A percentile compares a stretch with the other conserved stretches of the same genome.
These are phyloP conservation scores for Acrobasis suavella DNA, from an alignment of 2,888 invertebrate genomes.

Conservation along the genomic window DNA sequence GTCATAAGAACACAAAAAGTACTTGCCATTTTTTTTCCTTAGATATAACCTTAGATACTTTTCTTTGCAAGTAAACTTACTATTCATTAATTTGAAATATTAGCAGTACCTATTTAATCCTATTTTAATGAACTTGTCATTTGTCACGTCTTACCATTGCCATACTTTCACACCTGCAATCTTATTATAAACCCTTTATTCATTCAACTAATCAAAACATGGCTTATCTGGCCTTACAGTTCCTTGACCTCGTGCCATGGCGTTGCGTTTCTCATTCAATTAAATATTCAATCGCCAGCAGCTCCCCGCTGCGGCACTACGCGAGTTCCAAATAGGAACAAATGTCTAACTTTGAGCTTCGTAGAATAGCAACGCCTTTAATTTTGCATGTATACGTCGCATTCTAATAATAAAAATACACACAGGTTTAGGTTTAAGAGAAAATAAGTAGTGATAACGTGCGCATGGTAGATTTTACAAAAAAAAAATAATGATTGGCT, in stretches of 20 bases:
- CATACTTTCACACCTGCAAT: not conserved
- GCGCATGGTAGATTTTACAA: not conserved
- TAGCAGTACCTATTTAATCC: too few relatives aligned
- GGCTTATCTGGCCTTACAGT: constrained; percentile 36
- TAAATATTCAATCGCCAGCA: constrained; percentile 67
- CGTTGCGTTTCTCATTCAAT: constrained; percentile 63
- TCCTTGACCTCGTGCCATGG: constrained; percentile 49
- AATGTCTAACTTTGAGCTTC: constrained; percentile 12
- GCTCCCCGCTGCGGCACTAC: constrained; percentile 43
- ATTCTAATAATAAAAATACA: not conserved
- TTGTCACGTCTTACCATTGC: too few relatives aligned
- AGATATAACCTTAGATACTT: too few relatives aligned
- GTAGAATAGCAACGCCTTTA: not conserved
- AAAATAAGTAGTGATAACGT: not conserved
- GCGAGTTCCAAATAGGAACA: constrained; percentile 10
- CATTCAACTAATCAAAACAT: constrained; percentile 28
- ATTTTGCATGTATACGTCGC: not conserved
- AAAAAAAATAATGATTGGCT: not conserved
- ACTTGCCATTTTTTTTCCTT: too few relatives aligned
- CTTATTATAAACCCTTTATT: not conserved
- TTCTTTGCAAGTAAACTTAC: too few relatives aligned
- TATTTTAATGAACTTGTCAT: too few relatives aligned
- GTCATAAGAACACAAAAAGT: too few relatives aligned
- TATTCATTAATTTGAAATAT: too few relatives aligned
- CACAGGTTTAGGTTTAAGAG: too few relatives aligned